Percentiles rank a stretch among this genome's conserved stretches.
These are phyloP conservation scores for Anorthoa munda DNA, from an alignment of 2,888 invertebrate species.

Conservation along the genomic window DNA sequence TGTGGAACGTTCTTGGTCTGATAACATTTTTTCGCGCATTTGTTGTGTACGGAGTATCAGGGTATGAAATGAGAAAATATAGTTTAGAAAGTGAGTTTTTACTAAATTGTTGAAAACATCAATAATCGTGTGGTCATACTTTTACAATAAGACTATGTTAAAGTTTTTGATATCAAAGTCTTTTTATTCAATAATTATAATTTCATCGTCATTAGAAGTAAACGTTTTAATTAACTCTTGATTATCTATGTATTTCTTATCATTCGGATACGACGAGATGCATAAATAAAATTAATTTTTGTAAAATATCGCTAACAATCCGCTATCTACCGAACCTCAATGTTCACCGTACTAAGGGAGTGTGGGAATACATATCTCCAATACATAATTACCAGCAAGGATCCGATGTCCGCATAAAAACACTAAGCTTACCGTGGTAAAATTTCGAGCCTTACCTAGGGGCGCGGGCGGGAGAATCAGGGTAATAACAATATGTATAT, in stretches of 20 bases:
- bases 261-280: not conserved
- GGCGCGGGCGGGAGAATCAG: slow-evolving; percentile 31
- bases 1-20: slow-evolving; percentile 9
- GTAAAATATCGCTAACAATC: not conserved
- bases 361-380: slow-evolving; percentile 64
- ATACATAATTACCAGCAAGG: slow-evolving; percentile 64
- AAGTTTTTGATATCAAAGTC: too few relatives aligned
- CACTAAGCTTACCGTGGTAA: slow-evolving; percentile 47
- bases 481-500: slow-evolving; percentile 48
- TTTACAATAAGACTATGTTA: too few relatives aligned
- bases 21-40: slow-evolving; percentile 26
- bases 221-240: not conserved
- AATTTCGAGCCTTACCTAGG: slow-evolving; percentile 43
- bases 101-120: not conserved
- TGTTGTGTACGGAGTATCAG: too few relatives aligned
- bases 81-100: not conserved
- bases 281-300: not conserved
- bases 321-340: slow-evolving; percentile 10
- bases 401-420: slow-evolving; percentile 63
- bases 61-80: too few relatives aligned
- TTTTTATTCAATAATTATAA: not conserved
- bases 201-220: not conserved
- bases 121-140: not conserved
- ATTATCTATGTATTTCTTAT: not conserved
- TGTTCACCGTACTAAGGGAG: slow-evolving; percentile 51